phyloP scores from a whole-genome alignment of 2,888 invertebrate species.

The Tetragonula carbonaria region DNA sequence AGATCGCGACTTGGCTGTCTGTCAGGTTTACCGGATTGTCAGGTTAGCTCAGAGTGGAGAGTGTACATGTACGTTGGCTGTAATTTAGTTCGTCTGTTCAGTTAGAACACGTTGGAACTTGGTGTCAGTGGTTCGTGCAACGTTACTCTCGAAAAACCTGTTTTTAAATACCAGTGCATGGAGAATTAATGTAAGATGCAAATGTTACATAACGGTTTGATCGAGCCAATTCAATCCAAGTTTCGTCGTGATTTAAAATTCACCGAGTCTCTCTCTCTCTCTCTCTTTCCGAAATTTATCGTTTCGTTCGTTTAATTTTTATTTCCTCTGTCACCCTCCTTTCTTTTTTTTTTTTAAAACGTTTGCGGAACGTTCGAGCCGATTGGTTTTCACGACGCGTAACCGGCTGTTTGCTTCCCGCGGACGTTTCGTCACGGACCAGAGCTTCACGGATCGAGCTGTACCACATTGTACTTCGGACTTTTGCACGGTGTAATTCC shows the following conservation, averaged over 20 bases:
- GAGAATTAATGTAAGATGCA: slow-evolving; percentile 13
- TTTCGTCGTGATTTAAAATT: neutral
- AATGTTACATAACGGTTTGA: slow-evolving; percentile 6
- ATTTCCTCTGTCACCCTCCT: neutral
- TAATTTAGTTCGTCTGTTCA: too few relatives aligned
- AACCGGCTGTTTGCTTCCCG: slow-evolving; percentile 55
- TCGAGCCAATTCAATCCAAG: neutral
- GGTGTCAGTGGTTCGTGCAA: neutral
- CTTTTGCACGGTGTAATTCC: slow-evolving; percentile 28
- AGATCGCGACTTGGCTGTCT: too few relatives aligned
- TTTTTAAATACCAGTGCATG: slow-evolving; percentile 9
- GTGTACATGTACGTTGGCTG: too few relatives aligned
- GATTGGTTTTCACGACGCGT: slow-evolving; percentile 65
- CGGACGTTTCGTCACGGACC: slow-evolving; percentile 74
- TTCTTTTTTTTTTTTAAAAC: neutral
- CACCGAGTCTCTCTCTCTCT: too few relatives aligned
- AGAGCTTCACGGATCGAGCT: slow-evolving; percentile 72
- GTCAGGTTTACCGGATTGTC: too few relatives aligned
- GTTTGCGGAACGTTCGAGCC: slow-evolving; percentile 14
- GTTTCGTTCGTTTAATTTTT: neutral
- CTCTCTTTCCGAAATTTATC: neutral
- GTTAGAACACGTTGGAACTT: too few relatives aligned
- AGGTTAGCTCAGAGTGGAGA: too few relatives aligned
- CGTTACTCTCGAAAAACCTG: neutral
- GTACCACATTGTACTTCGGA: slow-evolving; percentile 53